Base-by-base conservation (phyloP, 2,888 invertebrate genomes). In the Acheta domesticus region DNA sequence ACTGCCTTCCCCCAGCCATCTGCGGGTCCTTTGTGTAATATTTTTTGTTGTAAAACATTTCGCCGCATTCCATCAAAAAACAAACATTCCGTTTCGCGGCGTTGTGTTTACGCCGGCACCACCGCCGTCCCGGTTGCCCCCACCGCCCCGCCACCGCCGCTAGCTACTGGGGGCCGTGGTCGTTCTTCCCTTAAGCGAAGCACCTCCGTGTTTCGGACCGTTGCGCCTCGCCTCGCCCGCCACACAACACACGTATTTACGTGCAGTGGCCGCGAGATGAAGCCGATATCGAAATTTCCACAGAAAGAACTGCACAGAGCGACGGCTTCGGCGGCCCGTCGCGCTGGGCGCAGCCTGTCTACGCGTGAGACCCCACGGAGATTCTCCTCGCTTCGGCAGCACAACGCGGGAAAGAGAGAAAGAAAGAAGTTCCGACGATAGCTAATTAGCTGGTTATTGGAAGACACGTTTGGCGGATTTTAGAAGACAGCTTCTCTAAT, bases 281-380 rank as follows among this genome's bases (percentile, higher is more conserved):
- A 62, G 62, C 62, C 62, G 62, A 19, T 62, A 62, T 62, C 62
- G 62, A 62, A 62, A 62, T 62, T 62, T n/a, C 62, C 16, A n/a
- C n/a, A 19, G 62, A 14, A 62, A 62, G n/a, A 62, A 62, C 62
- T 62, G 62, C 12, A 12, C 62, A 36, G 36, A 36, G 36, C 36
- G 8, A 36, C 36, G 36, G 36, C 36, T 36, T 36, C 8, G 5
- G 36, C 36, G 36, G 36, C 36, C 36, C 8, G 36, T 36, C 36
- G 36, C 36, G 36, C 36, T 36, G 36, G 36, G 36, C 8, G 36
- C 36, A 1, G n/a, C 36, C 36, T 36, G 36, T 36, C 36, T 36
- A 36, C 36, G 36, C 36, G 8, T 36, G 36, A 36, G 36, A 36
- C 8, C 36, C 36, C 36, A 8, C 36, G 36, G 36, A 36, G 5